Evolutionary conservation across 2,888 invertebrate species (phyloP).

Genomic region (Xestia xanthographa): DNA sequence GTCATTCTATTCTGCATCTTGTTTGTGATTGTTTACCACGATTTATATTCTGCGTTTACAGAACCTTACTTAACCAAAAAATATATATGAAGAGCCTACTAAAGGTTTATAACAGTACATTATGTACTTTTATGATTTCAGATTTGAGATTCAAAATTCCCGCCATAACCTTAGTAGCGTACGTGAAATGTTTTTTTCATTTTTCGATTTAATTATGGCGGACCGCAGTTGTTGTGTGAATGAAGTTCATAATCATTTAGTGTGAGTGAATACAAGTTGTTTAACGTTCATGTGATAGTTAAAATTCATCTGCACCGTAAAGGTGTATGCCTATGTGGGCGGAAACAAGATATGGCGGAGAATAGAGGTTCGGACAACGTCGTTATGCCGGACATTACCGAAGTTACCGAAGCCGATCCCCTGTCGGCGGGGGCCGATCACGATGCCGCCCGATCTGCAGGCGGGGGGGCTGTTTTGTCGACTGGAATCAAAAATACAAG

Average conservation of each 20-base stretch:
- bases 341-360: constrained; percentile 84
- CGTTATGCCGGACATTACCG: constrained; percentile 93
- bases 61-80: not conserved
- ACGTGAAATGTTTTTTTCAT: constrained; percentile 75
- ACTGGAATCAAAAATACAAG: constrained; percentile 79
- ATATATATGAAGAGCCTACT: not conserved
- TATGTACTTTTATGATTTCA: not conserved
- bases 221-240: constrained; percentile 79
- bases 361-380: constrained; percentile 91
- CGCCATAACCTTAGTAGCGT: constrained; percentile 77
- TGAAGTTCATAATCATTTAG: constrained; percentile 69
- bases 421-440: constrained; percentile 91
- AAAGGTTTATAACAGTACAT: not conserved
- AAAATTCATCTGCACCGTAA: constrained; percentile 72
- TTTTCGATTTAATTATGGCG: constrained; percentile 81
- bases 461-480: constrained; percentile 84
- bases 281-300: constrained; percentile 70
- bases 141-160: constrained; percentile 75
- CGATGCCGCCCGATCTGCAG: constrained; percentile 89
- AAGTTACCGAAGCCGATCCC: constrained; percentile 91
- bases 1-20: not conserved
- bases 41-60: not conserved
- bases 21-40: constrained; percentile 1
- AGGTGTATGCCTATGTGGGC: constrained; percentile 75
- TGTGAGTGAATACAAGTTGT: constrained; percentile 58